phyloP scores from a whole-genome alignment of 2,888 invertebrate species.

The Altica lythri region DNA sequence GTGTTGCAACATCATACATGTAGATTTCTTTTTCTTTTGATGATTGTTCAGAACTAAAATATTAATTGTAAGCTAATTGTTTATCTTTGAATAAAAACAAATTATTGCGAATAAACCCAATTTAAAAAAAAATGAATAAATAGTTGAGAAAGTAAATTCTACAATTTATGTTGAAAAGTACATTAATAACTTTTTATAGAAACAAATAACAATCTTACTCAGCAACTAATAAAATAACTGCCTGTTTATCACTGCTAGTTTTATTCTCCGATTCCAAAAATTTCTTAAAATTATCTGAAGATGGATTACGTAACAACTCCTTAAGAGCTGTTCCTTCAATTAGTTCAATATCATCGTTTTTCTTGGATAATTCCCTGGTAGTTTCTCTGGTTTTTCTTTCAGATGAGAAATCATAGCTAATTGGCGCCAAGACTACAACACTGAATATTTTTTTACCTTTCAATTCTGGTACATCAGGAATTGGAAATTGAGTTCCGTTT shows the following conservation, averaged over 20 bases:
- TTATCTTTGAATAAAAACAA: too few species aligned
- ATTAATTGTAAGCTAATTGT: too few species aligned
- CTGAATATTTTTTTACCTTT: slow-evolving; percentile 79
- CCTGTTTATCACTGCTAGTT: slow-evolving; percentile 75
- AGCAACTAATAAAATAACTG: slow-evolving; percentile 80
- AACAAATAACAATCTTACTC: slow-evolving; percentile 67
- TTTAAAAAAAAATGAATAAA: too few species aligned
- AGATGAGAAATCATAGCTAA: slow-evolving; percentile 68
- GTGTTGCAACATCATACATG: slow-evolving; percentile 81
- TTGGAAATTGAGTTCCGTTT: slow-evolving; percentile 81
- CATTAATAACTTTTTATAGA: background rate
- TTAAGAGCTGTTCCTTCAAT: slow-evolving; percentile 71
- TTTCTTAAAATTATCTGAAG: slow-evolving; percentile 75
- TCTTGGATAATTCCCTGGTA: slow-evolving; percentile 42
- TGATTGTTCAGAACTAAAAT: slow-evolving; percentile 42
- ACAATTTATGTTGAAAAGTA: background rate
- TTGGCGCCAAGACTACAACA: slow-evolving; percentile 83
- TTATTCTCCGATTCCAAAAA: slow-evolving; percentile 80
- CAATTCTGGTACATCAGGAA: slow-evolving; percentile 77
- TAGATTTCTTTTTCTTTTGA: slow-evolving; percentile 74
- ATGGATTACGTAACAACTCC: slow-evolving; percentile 74
- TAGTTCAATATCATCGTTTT: slow-evolving; percentile 44
- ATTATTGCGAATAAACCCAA: too few species aligned
- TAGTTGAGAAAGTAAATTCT: too few species aligned
- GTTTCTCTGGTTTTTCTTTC: slow-evolving; percentile 62